Percentiles rank a stretch among this genome's conserved stretches.
Evolutionary conservation across 2,888 invertebrate genomes (phyloP).

Genomic region (Apamea epomidion): DNA sequence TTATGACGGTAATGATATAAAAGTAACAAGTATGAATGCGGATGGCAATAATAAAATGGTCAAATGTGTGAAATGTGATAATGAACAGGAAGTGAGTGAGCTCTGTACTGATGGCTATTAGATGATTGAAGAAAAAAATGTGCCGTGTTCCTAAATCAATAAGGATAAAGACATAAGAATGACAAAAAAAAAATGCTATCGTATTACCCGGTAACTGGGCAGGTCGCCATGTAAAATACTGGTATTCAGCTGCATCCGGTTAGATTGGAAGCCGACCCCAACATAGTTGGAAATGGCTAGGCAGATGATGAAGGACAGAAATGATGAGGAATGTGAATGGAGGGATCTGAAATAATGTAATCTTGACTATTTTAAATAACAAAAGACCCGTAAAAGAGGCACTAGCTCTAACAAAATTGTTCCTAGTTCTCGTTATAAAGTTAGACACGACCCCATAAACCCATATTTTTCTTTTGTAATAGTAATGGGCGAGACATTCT

Average conservation of each 20-base stretch:
- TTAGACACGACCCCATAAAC: conserved; percentile 38
- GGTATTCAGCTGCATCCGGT: too few relatives aligned
- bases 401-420: conserved; percentile 23
- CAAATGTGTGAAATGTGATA: not conserved
- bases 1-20: conserved; percentile 6
- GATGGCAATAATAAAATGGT: too few relatives aligned
- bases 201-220: too few relatives aligned
- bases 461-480: conserved; percentile 60
- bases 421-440: conserved; percentile 33
- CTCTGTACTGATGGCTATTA: not conserved
- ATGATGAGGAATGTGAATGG: too few relatives aligned
- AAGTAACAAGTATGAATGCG: not conserved
- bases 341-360: not conserved
- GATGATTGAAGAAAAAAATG: not conserved
- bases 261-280: too few relatives aligned
- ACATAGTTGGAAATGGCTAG: too few relatives aligned
- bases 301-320: too few relatives aligned
- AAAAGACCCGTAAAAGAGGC: conserved; percentile 9
- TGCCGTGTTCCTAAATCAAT: too few relatives aligned
- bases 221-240: too few relatives aligned
- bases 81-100: not conserved
- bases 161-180: too few relatives aligned
- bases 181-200: not conserved
- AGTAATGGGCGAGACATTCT: conserved; percentile 52
- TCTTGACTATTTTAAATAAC: conserved; percentile 3